These are phyloP conservation scores for Scaptomyza tumidula DNA, from an alignment of 2,888 invertebrate genomes.

Conservation along the genomic window DNA sequence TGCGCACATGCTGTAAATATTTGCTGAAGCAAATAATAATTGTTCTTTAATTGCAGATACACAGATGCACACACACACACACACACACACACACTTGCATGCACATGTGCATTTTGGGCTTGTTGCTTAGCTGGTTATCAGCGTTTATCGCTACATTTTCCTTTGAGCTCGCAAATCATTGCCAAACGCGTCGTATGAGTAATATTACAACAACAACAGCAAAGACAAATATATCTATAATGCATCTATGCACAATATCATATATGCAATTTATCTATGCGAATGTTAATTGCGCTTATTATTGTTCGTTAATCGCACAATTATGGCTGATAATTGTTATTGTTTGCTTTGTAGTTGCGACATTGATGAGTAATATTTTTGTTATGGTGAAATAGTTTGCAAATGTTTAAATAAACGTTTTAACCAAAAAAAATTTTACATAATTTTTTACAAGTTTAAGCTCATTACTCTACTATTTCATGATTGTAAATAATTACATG, in stretches of 20 bases:
- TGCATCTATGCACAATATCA: neutral
- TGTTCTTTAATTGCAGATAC: conserved; percentile 54
- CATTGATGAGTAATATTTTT: conserved; percentile 33
- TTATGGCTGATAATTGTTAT: conserved; percentile 18
- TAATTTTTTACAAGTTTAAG: too few species aligned
- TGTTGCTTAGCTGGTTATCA: conserved; percentile 16
- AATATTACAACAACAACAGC: conserved; percentile 20
- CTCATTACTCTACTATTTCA: neutral
- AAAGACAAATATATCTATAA: neutral
- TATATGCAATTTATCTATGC: neutral
- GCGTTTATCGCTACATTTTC: conserved; percentile 32
- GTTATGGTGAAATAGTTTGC: conserved; percentile 14
- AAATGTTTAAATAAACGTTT: too few species aligned
- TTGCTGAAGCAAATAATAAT: conserved; percentile 62
- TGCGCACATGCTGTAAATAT: conserved; percentile 59
- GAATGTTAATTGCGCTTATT: conserved; percentile 29
- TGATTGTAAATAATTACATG: neutral
- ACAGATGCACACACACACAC: conserved; percentile 2
- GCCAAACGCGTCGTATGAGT: conserved; percentile 51
- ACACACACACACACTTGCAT: neutral
- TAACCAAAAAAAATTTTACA: too few species aligned
- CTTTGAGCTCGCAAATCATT: conserved; percentile 38
- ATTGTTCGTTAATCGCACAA: conserved; percentile 41
- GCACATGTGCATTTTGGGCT: neutral
- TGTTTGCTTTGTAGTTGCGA: neutral